A percentile compares a stretch with the other conserved stretches of the same genome.
Conservation (phyloP, 2,113 vertebrate species). For the Lophochroa leadbeateri region DNA sequence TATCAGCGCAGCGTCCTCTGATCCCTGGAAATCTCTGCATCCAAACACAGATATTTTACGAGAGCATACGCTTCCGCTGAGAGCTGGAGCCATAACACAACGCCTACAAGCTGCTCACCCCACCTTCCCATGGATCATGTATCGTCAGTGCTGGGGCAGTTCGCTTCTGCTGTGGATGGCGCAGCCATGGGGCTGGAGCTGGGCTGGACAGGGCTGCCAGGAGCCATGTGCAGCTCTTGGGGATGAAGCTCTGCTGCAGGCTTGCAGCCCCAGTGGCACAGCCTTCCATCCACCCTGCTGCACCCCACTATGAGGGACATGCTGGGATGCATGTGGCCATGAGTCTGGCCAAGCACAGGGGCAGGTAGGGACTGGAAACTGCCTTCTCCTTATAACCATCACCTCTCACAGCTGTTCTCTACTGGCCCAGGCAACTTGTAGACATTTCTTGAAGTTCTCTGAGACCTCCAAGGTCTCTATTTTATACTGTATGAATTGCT, state of each 20-base stretch:
- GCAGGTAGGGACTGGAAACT: neutral
- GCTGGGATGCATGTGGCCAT: neutral
- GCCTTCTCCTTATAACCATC: neutral
- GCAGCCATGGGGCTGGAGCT: neutral
- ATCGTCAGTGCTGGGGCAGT: rapidly evolving
- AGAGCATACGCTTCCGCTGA: neutral
- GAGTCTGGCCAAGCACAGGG: neutral
- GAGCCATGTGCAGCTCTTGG: rapidly evolving
- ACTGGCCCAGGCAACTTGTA: neutral
- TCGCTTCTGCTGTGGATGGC: neutral
- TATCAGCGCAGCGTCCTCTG: neutral
- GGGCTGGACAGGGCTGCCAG: neutral
- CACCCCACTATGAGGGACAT: neutral
- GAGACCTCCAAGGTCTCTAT: neutral
- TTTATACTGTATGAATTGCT: neutral
- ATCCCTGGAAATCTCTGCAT: constrained; percentile 50
- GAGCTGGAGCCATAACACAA: neutral
- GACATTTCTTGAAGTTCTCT: neutral
- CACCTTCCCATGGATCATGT: neutral
- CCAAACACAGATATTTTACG: constrained; percentile 41
- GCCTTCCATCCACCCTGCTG: neutral
- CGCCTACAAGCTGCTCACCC: rapidly evolving
- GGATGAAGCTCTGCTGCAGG: neutral
- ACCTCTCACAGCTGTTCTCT: neutral
- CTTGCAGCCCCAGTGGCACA: rapidly evolving